These are phyloP conservation scores for Ethmia dodecea DNA, from an alignment of 2,888 invertebrate species.

Conservation along the genomic window DNA sequence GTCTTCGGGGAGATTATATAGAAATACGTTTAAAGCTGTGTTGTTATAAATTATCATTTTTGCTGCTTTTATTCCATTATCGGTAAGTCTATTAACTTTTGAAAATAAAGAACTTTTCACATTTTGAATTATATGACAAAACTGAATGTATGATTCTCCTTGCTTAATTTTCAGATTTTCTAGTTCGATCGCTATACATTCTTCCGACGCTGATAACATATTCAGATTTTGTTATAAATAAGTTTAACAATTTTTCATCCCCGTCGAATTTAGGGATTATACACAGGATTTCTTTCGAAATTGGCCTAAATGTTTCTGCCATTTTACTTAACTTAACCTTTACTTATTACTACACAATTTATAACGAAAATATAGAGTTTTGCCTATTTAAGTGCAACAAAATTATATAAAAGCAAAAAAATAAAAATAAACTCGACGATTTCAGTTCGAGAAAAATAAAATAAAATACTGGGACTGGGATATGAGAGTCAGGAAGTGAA, in stretches of 20 bases:
- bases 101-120: neutral
- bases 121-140: neutral
- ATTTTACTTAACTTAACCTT: no score
- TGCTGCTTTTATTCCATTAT: neutral
- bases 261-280: neutral
- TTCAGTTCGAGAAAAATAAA: neutral
- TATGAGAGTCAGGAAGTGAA: neutral
- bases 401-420: neutral
- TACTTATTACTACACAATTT: no score
- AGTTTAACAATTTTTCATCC: neutral
- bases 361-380: neutral
- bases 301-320: neutral
- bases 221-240: neutral
- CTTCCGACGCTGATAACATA: neutral
- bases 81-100: neutral
- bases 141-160: neutral
- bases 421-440: neutral
- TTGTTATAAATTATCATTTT: conserved; percentile 10
- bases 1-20: conserved; percentile 8
- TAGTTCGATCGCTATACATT: neutral
- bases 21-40: conserved; percentile 6
- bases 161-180: neutral
- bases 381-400: neutral
- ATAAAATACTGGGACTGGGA: neutral
- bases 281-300: neutral